These are phyloP conservation scores for Lonchura striata DNA, from an alignment of 2,113 vertebrate species.

Conservation along the genomic window DNA sequence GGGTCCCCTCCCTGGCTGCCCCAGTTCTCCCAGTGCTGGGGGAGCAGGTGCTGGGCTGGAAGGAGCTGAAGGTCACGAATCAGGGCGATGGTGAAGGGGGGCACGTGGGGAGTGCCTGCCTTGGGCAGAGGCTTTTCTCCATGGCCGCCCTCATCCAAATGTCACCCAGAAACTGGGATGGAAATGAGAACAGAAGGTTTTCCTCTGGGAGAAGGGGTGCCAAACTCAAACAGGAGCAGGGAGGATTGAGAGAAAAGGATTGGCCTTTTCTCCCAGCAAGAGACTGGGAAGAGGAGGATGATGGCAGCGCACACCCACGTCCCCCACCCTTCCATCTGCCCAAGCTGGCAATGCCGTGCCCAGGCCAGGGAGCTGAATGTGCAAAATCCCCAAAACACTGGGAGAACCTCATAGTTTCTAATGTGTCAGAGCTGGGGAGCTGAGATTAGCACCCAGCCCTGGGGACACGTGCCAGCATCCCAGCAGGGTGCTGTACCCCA, in stretches of 20 bases:
- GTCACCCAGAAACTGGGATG: background rate
- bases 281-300: background rate
- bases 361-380: background rate
- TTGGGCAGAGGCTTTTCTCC: background rate
- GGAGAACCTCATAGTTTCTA: background rate
- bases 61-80: background rate
- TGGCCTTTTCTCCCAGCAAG: background rate
- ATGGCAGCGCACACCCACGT: fast-evolving
- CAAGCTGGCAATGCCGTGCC: fast-evolving
- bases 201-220: background rate
- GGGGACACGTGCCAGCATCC: background rate
- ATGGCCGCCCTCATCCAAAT: background rate
- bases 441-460: background rate
- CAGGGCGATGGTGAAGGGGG: background rate
- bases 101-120: background rate
- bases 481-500: fast-evolving
- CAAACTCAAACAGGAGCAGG: background rate
- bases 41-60: background rate
- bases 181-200: background rate
- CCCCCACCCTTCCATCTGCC: background rate
- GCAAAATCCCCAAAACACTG: background rate
- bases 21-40: background rate
- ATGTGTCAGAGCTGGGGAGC: background rate
- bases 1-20: background rate
- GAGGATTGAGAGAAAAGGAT: background rate